Conservation (phyloP, 1,140 invertebrate species). For the Pemphigus obesinymphae region DNA sequence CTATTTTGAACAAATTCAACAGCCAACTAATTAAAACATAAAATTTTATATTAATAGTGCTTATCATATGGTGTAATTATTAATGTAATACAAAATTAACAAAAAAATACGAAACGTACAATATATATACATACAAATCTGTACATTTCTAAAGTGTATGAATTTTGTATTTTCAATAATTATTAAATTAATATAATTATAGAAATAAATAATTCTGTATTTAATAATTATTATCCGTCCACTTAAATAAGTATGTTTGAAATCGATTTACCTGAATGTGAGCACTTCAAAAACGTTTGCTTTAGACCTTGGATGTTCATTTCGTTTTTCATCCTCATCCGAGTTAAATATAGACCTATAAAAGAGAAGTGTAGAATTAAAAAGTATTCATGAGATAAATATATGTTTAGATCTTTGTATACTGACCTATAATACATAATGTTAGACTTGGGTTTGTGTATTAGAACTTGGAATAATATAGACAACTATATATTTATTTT, state of each 20-base stretch:
- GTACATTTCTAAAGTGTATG: too few species aligned
- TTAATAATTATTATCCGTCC: neutral
- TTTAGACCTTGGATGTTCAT: constrained; percentile 55
- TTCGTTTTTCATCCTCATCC: constrained; percentile 47
- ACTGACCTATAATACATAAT: too few species aligned
- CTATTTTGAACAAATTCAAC: constrained; percentile 62
- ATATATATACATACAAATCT: neutral
- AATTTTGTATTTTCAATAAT: neutral
- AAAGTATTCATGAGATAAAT: too few species aligned
- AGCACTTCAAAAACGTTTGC: constrained; percentile 56
- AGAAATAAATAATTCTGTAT: neutral
- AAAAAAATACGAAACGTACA: neutral
- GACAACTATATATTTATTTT: too few species aligned
- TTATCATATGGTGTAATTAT: too few species aligned
- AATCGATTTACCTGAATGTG: constrained; percentile 56
- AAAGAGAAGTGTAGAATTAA: too few species aligned
- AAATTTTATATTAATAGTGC: neutral
- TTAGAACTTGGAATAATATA: too few species aligned
- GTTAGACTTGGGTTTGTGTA: too few species aligned
- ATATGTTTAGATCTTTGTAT: too few species aligned
- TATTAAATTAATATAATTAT: neutral
- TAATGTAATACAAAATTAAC: neutral
- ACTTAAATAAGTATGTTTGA: neutral
- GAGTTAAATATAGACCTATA: neutral
- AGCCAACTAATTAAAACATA: constrained; percentile 57